Evolutionary conservation across 1,140 invertebrate genomes (phyloP).

Genomic region (Drosophila bifasciata): DNA sequence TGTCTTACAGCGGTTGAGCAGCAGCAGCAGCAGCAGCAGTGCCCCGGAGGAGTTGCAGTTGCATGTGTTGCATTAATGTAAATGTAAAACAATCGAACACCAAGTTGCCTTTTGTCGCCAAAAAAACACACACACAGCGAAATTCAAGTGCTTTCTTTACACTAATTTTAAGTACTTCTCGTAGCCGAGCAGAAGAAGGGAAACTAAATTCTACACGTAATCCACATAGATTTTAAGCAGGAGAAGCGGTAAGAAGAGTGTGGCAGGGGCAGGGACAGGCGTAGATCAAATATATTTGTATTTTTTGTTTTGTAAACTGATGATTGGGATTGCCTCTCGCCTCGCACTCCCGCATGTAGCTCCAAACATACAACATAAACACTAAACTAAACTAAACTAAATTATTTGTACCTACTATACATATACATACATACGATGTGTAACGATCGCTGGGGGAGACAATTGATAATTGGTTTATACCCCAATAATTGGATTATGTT

Average conservation of each 20-base stretch:
- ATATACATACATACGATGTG: constrained; percentile 34
- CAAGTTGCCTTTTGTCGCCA: constrained; percentile 67
- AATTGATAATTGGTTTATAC: constrained; percentile 30
- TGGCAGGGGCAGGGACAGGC: no score
- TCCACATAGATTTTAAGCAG: constrained; percentile 11
- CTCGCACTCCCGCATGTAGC: background rate
- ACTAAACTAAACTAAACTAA: constrained; percentile 31
- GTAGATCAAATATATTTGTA: no score
- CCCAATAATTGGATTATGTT: constrained; percentile 26
- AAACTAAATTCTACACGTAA: constrained; percentile 6
- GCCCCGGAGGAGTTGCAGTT: constrained; percentile 13
- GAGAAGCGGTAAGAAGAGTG: background rate
- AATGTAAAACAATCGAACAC: constrained; percentile 45
- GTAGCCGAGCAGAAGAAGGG: background rate
- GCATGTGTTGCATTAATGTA: constrained; percentile 1
- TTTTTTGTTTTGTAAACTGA: no score
- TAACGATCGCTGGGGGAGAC: constrained; percentile 18
- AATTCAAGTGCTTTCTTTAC: constrained; percentile 75
- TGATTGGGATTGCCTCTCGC: no score
- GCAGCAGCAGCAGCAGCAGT: background rate
- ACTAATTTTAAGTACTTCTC: constrained; percentile 19
- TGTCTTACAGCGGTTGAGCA: constrained; percentile 21
- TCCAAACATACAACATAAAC: background rate
- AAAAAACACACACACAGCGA: no score
- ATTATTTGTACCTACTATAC: constrained; percentile 41